Evolutionary conservation across 2,113 vertebrate species (phyloP).

Genomic region (Chionis minor): DNA sequence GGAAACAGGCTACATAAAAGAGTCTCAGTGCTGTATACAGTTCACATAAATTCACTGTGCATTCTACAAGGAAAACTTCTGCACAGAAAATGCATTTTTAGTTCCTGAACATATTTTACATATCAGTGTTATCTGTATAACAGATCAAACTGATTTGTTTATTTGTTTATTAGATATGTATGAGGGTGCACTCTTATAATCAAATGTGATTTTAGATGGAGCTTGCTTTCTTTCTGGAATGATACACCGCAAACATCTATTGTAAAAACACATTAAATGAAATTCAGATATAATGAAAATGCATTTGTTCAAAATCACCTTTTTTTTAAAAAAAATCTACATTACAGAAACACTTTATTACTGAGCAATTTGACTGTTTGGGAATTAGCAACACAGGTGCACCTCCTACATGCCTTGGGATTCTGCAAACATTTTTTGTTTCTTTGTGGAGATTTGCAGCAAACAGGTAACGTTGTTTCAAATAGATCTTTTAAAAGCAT

Average conservation of each 20-base stretch:
- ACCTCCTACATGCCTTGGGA: not conserved
- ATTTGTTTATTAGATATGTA: constrained; percentile 75
- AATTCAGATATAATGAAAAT: constrained; percentile 72
- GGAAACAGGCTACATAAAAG: constrained; percentile 81
- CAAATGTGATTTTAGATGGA: constrained; percentile 69
- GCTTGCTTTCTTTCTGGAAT: constrained; percentile 59
- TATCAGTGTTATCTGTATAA: constrained; percentile 67
- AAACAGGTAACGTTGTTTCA: not conserved
- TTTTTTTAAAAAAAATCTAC: not conserved
- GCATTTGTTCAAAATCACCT: constrained; percentile 57
- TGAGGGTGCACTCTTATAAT: constrained; percentile 63
- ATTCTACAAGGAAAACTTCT: constrained; percentile 65
- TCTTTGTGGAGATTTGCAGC: not conserved
- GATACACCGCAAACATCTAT: constrained; percentile 12
- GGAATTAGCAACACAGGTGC: constrained; percentile 59
- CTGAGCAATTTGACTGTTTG: constrained; percentile 29
- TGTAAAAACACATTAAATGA: constrained; percentile 74
- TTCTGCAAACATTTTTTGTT: constrained; percentile 15
- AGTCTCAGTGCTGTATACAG: constrained; percentile 68
- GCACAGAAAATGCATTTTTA: constrained; percentile 60
- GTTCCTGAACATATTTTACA: constrained; percentile 57
- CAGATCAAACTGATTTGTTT: constrained; percentile 77
- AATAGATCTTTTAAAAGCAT: constrained; percentile 24
- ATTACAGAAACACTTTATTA: constrained; percentile 57
- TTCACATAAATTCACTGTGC: constrained; percentile 75